A percentile compares a stretch with the other conserved stretches of the same genome.
Conservation (phyloP, 2,888 invertebrate genomes). For the Tenthredo distinguenda region DNA sequence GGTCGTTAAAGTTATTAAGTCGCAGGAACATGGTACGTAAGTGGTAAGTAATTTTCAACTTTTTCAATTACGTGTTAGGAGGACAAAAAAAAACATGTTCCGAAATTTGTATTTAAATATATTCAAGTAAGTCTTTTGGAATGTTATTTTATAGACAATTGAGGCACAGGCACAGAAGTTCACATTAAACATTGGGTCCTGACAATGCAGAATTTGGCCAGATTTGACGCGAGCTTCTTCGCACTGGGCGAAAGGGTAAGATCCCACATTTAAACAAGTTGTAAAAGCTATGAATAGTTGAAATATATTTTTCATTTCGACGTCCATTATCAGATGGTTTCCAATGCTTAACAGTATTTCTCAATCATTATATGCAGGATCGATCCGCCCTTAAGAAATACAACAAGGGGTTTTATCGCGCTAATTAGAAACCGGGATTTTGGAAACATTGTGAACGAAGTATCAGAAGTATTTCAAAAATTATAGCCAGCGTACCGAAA, state of each 20-base stretch:
- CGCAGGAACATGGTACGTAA: background rate
- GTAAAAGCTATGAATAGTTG: background rate
- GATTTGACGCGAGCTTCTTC: conserved; percentile 79
- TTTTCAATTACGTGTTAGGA: background rate
- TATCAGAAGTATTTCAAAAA: background rate
- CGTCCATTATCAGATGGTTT: background rate
- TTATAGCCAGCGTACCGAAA: background rate
- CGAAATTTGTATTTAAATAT: background rate
- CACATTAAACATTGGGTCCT: conserved; percentile 78
- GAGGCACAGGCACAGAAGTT: conserved; percentile 76
- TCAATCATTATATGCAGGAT: background rate
- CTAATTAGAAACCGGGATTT: conserved; percentile 19
- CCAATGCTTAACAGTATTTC: background rate
- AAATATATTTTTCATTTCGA: background rate
- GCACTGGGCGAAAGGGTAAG: conserved; percentile 77
- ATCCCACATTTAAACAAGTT: background rate
- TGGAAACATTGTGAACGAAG: conserved; percentile 24
- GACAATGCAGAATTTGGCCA: conserved; percentile 77
- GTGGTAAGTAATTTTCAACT: background rate
- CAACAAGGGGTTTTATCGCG: conserved; percentile 5
- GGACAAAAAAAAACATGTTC: background rate
- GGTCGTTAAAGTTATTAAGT: background rate
- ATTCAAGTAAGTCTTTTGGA: background rate
- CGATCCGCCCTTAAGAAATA: conserved; percentile 19
- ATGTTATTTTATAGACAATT: background rate